These are phyloP conservation scores for Danio choprae DNA, from an alignment of 2,797 vertebrate genomes.

Conservation along the genomic window DNA sequence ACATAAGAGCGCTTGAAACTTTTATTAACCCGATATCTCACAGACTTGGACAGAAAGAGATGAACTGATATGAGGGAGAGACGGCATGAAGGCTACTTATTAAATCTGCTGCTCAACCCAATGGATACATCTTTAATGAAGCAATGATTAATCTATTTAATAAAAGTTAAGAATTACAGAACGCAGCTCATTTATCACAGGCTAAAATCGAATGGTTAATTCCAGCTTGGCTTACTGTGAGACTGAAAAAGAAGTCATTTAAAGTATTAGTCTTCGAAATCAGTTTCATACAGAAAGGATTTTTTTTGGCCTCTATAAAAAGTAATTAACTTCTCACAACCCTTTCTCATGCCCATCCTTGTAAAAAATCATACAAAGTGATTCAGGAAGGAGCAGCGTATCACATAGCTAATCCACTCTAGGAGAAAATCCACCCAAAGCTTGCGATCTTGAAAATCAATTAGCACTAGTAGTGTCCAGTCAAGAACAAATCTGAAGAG, in stretches of 20 bases:
- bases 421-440: constrained; percentile 71
- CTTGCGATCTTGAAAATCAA: constrained; percentile 70
- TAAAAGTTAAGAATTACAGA: constrained; percentile 36
- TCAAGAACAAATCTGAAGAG: not conserved
- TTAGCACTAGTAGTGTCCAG: constrained; percentile 55
- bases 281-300: constrained; percentile 65
- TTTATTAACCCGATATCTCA: constrained; percentile 44
- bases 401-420: constrained; percentile 64
- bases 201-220: constrained; percentile 37
- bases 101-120: constrained; percentile 38
- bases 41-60: constrained; percentile 35
- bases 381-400: constrained; percentile 66
- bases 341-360: constrained; percentile 55
- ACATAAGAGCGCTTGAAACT: constrained; percentile 38
- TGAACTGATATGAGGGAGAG: constrained; percentile 39
- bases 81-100: constrained; percentile 29
- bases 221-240: constrained; percentile 14
- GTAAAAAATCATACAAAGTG: constrained; percentile 65
- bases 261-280: constrained; percentile 62
- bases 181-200: constrained; percentile 36
- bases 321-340: constrained; percentile 76
- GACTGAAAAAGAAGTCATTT: constrained; percentile 50
- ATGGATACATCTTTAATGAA: constrained; percentile 49
- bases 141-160: constrained; percentile 52
- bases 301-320: constrained; percentile 64